Percentiles rank a stretch among this genome's conserved stretches.
Evolutionary conservation across 2,888 invertebrate species (phyloP).

Genomic region (Sthenelais limicola): DNA sequence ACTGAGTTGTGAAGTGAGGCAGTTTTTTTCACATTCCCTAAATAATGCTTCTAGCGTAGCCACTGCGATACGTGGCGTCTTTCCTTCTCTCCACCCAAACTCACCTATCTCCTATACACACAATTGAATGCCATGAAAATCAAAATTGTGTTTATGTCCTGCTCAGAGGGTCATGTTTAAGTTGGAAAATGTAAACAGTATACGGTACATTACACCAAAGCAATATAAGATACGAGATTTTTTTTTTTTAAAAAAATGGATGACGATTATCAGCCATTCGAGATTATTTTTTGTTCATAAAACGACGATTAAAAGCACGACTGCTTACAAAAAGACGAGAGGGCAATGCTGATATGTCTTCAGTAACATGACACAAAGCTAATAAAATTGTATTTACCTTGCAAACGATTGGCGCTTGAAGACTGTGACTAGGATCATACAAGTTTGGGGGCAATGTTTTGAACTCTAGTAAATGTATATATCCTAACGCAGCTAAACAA

Average conservation of each 20-base stretch:
- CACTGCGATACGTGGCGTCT: background rate
- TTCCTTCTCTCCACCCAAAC: constrained; percentile 23
- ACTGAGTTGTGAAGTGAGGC: background rate
- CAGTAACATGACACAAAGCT: too few species aligned
- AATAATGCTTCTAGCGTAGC: constrained; percentile 5
- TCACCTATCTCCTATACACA: constrained; percentile 3
- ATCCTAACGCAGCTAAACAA: constrained; percentile 55
- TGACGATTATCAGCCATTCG: too few species aligned
- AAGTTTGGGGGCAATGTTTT: constrained; percentile 60
- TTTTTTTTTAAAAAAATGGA: background rate
- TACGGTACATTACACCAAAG: too few species aligned
- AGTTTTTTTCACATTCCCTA: background rate
- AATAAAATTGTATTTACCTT: constrained; percentile 61
- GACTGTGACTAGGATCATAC: constrained; percentile 56
- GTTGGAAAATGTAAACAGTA: too few species aligned
- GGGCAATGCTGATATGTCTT: too few species aligned
- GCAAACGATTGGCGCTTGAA: constrained; percentile 59
- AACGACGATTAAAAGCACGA: too few species aligned
- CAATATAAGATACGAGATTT: too few species aligned
- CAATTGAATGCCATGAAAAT: background rate
- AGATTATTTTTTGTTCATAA: too few species aligned
- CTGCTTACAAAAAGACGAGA: too few species aligned
- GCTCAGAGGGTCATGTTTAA: too few species aligned
- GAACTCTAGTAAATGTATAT: constrained; percentile 63
- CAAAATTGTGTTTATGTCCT: too few species aligned